Evolutionary conservation across 2,113 vertebrate genomes (phyloP).

Genomic region (Sitta europaea): DNA sequence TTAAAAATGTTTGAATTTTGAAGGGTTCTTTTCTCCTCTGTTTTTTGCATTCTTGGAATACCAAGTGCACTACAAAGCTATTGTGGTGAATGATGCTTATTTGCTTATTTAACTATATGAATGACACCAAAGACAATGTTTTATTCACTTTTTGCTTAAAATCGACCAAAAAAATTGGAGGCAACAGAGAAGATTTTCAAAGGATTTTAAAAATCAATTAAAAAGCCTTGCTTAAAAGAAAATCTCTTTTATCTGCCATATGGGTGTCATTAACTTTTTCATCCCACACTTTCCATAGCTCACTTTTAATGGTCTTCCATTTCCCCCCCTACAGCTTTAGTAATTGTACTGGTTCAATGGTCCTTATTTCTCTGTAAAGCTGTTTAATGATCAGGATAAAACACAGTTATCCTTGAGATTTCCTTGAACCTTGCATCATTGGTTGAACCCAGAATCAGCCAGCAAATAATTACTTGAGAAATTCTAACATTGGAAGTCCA

Average conservation of each 20-base stretch:
- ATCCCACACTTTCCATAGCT: background rate
- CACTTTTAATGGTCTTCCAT: background rate
- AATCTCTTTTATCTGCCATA: background rate
- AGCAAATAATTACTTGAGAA: background rate
- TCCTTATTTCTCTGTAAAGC: background rate
- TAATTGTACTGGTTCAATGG: background rate
- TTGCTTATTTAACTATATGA: background rate
- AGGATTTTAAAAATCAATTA: background rate
- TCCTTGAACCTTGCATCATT: background rate
- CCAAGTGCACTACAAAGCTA: background rate
- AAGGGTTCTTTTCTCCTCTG: background rate
- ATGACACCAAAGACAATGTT: background rate
- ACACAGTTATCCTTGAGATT: background rate
- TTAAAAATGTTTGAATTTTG: background rate
- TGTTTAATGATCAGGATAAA: constrained; percentile 5
- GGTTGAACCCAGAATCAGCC: background rate
- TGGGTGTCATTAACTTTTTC: background rate
- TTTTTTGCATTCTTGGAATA: background rate
- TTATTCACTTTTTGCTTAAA: constrained; percentile 8
- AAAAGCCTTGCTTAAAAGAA: background rate
- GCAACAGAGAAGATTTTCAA: background rate
- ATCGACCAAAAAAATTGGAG: background rate
- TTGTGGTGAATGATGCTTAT: background rate
- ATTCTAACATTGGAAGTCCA: background rate
- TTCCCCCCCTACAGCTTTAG: background rate